Evolutionary conservation across 2,888 invertebrate genomes (phyloP).

Genomic region (Isoperla grammatica): DNA sequence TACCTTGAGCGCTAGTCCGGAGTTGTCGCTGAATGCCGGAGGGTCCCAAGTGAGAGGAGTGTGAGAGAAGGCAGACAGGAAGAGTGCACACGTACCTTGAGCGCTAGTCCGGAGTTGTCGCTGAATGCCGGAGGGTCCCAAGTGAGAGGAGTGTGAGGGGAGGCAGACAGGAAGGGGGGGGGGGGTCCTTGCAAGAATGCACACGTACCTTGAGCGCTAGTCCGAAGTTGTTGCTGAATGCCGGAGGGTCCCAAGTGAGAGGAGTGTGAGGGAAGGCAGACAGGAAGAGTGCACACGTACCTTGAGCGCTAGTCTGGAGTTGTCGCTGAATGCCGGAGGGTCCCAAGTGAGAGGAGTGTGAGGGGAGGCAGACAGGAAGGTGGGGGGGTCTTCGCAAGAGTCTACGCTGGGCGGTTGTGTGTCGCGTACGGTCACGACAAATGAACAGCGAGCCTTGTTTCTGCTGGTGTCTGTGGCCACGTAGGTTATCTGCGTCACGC

Average conservation of each 20-base stretch:
- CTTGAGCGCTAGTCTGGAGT: conserved; percentile 44
- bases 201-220: conserved; percentile 34
- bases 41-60: conserved; percentile 42
- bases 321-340: conserved; percentile 54
- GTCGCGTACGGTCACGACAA: conserved; percentile 53
- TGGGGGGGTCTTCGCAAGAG: conserved; percentile 54
- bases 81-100: conserved; percentile 34
- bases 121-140: conserved; percentile 48
- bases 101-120: conserved; percentile 50
- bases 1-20: conserved; percentile 38
- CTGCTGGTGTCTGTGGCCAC: conserved; percentile 55
- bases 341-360: conserved; percentile 27
- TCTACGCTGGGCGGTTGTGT: conserved; percentile 52
- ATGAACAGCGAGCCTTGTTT: conserved; percentile 56
- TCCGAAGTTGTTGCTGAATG: conserved; percentile 53
- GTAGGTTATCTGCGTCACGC: conserved; percentile 54
- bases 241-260: conserved; percentile 45
- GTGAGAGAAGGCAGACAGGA: too few relatives aligned
- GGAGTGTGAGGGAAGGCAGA: too few relatives aligned
- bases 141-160: too few relatives aligned
- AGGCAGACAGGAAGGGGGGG: too few relatives aligned
- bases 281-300: too few relatives aligned
- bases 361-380: conserved; percentile 37
- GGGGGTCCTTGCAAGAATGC: background rate
- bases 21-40: conserved; percentile 56